A percentile compares a stretch with the other conserved stretches of the same genome.
phyloP scores from a whole-genome alignment of 2,888 invertebrate genomes.

The Drosophila niveifrons region DNA sequence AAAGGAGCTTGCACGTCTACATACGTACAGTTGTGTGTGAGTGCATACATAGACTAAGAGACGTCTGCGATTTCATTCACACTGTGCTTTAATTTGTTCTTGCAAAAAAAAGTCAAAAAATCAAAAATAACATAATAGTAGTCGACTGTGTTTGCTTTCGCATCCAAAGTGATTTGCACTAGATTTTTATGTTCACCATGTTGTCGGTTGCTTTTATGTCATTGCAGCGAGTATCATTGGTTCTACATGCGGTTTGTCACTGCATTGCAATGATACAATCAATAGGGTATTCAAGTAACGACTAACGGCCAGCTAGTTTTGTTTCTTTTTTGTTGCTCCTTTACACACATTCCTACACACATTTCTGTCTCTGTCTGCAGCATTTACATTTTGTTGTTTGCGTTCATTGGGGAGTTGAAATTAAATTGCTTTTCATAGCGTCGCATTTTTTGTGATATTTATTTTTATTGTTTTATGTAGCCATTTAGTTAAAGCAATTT shows the following conservation, averaged over 20 bases:
- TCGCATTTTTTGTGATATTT: constrained; percentile 26
- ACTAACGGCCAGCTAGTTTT: not conserved
- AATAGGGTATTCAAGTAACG: constrained; percentile 4
- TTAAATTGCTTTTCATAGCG: constrained; percentile 69
- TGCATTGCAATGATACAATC: not conserved
- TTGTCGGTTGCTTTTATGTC: constrained; percentile 11
- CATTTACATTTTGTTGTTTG: constrained; percentile 57
- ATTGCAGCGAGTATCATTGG: not conserved
- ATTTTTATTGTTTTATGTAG: constrained; percentile 32
- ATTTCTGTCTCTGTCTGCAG: constrained; percentile 48
- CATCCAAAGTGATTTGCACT: constrained; percentile 58
- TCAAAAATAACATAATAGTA: constrained; percentile 72
- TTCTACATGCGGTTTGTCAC: not conserved
- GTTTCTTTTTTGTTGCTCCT: constrained; percentile 10
- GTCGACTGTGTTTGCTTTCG: constrained; percentile 66
- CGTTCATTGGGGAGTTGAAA: constrained; percentile 60
- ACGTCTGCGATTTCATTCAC: constrained; percentile 27
- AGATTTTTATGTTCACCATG: constrained; percentile 47
- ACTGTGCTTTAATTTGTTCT: constrained; percentile 63
- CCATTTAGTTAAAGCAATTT: constrained; percentile 49
- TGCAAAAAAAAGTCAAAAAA: constrained; percentile 55
- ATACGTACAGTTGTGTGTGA: constrained; percentile 18
- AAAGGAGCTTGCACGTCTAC: constrained; percentile 16
- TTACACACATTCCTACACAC: constrained; percentile 34
- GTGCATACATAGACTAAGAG: not conserved